Evolutionary conservation across 1,140 invertebrate genomes (phyloP), one percentile per base, ranked within the genome.

Genomic region (Lucilia sericata): DNA sequence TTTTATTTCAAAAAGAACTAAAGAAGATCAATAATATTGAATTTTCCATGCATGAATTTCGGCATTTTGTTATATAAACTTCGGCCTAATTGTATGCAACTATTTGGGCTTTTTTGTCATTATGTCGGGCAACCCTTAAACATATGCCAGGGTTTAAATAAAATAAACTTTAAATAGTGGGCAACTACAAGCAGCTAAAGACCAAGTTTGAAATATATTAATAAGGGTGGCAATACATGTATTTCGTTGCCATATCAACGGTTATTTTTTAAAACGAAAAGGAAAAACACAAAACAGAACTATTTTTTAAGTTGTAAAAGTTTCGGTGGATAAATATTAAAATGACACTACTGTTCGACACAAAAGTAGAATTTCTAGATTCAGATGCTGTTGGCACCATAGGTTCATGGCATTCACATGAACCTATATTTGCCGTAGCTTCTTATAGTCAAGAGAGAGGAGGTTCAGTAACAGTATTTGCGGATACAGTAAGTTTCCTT

Each of bases 371-470:
- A 91, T 95, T 95, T 91, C 87, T 92, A 55, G 95, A 96, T 88
- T 88, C 88, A 82, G 94, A 94, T 88, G 93, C 95, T 5, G 94
- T 96, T 78, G 95, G 95, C 85, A 95, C 95, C 51, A 94, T 95
- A 76, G 93, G 95, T 74, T 92, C 93, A 84, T 98, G 97, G 96
- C 97, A 97, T 91, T 92, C 93, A 25, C 94, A 93, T 84, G 92
- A 95, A 85, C 95, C 96, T 0, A 88, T 98, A 30, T 91, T 99
- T 47, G 97, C 97, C 74, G 94, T 98, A 60, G 95, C 96, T 14
- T 95, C 96, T 4, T 97, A 95, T 91, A 96, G 95, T 87, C 95
- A 97, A 91, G 96, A 97, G 84, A 95, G 94, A 88, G 97, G 97
- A 47, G 97, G 97, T 85, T 95, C 95, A 85, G 95, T 98, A 2